Evolutionary conservation across 2,888 invertebrate species (phyloP), one percentile per base, ranked within the genome.

Genomic region (Limenitis camilla): DNA sequence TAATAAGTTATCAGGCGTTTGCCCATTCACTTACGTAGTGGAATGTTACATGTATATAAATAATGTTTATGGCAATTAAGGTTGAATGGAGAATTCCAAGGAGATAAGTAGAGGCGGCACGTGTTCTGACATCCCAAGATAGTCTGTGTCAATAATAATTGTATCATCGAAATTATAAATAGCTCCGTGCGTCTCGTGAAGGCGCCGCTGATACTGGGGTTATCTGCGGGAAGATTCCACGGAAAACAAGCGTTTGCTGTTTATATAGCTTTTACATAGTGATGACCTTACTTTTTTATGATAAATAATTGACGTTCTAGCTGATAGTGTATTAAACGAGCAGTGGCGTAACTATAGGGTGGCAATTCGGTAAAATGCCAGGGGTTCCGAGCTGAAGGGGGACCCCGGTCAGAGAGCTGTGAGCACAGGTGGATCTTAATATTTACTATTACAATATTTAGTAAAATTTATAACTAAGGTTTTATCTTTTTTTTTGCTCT

Each of bases 151-250:
- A 65, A 67, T 63, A 62, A 56, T 62, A 61, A 59, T 54, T 55
- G 52, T 59, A 62, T 61, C 59, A 53, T 58, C 56, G 53, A 44
- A 55, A 56, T 60, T 67, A 66, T 60, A 67, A 67, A 67, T 67
- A 68, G 69, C 65, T 62, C 57, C 53, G 61, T 54, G 62, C 64
- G 77, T 79, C 83, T 82, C 80, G 81, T 77, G 82, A 76, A 58
- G 54, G 69, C 71, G 71, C 63, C 64, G 66, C 58, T 40, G 79
- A 78, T 82, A 79, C 69, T 61, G 61, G 66, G 81, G 83, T 81
- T 85, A 84, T 84, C 82, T 40, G 73, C 74, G 81, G 86, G 79
- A 86, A 83, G 83, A 84, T 86, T 86, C 86, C 86, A 86, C 72
- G 52, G 77, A 83, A 85, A 86, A 84, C 84, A 84, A 74, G 48